phyloP scores from a whole-genome alignment of 2,113 vertebrate species.

The Mormyrus lacerda region DNA sequence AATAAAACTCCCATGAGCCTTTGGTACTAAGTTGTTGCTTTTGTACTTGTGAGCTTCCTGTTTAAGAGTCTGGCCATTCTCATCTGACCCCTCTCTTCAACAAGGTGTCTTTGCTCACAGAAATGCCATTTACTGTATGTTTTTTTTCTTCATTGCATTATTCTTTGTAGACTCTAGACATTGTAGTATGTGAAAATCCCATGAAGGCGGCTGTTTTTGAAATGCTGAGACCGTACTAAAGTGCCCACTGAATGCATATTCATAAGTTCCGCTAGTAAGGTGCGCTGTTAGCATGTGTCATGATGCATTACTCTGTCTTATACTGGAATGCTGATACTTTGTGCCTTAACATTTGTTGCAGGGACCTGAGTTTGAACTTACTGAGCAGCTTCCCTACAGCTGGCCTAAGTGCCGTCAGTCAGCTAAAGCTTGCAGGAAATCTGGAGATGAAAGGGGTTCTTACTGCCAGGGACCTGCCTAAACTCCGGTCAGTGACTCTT shows the following conservation, averaged over 20 bases:
- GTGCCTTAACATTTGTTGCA: conserved; percentile 37
- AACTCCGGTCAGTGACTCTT: conserved; percentile 69
- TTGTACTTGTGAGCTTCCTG: not conserved
- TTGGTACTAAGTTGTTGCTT: not conserved
- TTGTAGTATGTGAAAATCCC: not conserved
- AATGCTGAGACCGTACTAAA: not conserved
- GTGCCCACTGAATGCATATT: not conserved
- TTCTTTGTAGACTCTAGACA: not conserved
- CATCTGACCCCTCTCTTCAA: not conserved
- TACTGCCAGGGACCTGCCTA: conserved; percentile 73
- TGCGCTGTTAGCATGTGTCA: not conserved
- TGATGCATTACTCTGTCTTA: not conserved
- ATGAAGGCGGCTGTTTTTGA: not conserved
- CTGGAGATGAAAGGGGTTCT: conserved; percentile 75
- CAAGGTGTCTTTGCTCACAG: not conserved
- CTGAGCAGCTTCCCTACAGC: conserved; percentile 70
- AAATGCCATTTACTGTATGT: not conserved
- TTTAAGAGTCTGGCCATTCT: not conserved
- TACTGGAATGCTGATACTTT: not conserved
- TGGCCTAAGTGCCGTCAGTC: conserved; percentile 75
- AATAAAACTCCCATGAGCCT: too few relatives aligned
- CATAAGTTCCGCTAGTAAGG: not conserved
- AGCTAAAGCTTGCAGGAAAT: conserved; percentile 88
- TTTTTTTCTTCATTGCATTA: not conserved
- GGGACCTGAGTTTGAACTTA: conserved; percentile 86